These are phyloP conservation scores for Laticauda laticaudata DNA, from an alignment of 2,113 vertebrate species.

Conservation along the genomic window DNA sequence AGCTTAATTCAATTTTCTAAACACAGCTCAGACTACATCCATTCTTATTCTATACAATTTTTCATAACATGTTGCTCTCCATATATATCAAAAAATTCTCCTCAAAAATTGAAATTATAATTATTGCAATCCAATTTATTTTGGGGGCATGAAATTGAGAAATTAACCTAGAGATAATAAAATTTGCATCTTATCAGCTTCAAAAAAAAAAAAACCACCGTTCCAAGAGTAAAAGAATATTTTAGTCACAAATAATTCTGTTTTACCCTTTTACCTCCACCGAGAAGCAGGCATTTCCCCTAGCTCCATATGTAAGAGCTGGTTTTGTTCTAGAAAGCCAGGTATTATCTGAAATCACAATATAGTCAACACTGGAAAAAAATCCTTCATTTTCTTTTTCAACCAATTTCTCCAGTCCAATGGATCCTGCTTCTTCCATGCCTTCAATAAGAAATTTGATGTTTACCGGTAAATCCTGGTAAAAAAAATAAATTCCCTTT, in stretches of 20 bases:
- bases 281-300: slow-evolving; percentile 73
- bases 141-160: neutral
- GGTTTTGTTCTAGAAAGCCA: slow-evolving; percentile 73
- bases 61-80: accelerated
- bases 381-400: slow-evolving; percentile 61
- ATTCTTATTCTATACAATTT: neutral
- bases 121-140: neutral
- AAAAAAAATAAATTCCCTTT: neutral
- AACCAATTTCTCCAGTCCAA: slow-evolving; percentile 67
- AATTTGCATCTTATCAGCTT: neutral
- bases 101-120: neutral
- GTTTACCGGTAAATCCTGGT: slow-evolving; percentile 75
- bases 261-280: slow-evolving; percentile 68
- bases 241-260: neutral
- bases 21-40: neutral
- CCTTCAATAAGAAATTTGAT: slow-evolving; percentile 79
- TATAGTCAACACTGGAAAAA: slow-evolving; percentile 71
- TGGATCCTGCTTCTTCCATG: slow-evolving; percentile 78
- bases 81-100: neutral
- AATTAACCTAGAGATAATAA: neutral
- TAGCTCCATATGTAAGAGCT: slow-evolving; percentile 70
- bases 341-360: slow-evolving; percentile 76
- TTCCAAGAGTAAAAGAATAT: neutral
- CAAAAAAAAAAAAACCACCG: neutral
- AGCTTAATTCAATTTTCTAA: neutral